Evolutionary conservation across 2,113 vertebrate genomes (phyloP).

Genomic region (Ornithorhynchus anatinus): DNA sequence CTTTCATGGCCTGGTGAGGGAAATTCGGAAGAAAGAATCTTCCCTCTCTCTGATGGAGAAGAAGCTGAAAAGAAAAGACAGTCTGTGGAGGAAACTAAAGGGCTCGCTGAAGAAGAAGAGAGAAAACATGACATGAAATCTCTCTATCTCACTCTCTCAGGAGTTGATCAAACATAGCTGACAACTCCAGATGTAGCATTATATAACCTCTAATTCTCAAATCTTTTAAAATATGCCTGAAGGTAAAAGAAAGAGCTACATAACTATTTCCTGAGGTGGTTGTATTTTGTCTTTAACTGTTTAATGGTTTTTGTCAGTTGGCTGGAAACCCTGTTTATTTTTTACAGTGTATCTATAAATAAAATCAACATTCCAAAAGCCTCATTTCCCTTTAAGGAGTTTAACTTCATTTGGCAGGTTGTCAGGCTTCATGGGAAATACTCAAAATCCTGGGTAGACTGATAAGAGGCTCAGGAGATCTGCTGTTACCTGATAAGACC

Average conservation of each 20-base stretch:
- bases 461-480: conserved; percentile 52
- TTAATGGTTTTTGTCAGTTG: conserved; percentile 49
- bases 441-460: conserved; percentile 41
- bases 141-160: neutral
- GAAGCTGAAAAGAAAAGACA: conserved; percentile 72
- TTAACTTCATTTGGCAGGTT: conserved; percentile 51
- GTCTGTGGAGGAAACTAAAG: conserved; percentile 78
- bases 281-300: conserved; percentile 45
- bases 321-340: conserved; percentile 37
- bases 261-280: conserved; percentile 30
- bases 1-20: conserved; percentile 78
- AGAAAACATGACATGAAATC: conserved; percentile 64
- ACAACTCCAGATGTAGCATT: conserved; percentile 34
- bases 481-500: conserved; percentile 48
- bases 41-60: conserved; percentile 65
- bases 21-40: conserved; percentile 78
- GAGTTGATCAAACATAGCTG: conserved; percentile 19
- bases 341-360: conserved; percentile 57
- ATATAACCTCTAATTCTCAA: neutral
- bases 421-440: conserved; percentile 49
- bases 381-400: conserved; percentile 58
- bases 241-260: conserved; percentile 20
- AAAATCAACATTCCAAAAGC: conserved; percentile 58
- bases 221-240: neutral
- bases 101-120: conserved; percentile 77